These are phyloP conservation scores for Noctuana brunneofusca DNA, from an alignment of 2,888 invertebrate genomes.

Conservation along the genomic window DNA sequence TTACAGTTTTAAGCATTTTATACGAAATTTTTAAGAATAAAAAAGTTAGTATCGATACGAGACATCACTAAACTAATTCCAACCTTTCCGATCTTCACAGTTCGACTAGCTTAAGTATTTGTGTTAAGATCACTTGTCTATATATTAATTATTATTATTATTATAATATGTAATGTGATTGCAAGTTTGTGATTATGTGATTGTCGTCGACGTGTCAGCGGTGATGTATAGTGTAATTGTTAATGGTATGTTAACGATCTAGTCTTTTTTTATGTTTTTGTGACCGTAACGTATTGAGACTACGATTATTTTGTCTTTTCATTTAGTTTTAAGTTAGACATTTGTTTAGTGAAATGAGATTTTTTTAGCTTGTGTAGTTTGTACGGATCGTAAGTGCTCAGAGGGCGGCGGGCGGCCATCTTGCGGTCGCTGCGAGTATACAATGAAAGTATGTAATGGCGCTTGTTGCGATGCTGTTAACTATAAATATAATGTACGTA, in stretches of 20 bases:
- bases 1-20: too few species aligned
- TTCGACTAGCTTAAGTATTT: slow-evolving; percentile 4
- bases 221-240: slow-evolving; percentile 36
- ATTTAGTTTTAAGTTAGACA: slow-evolving; percentile 40
- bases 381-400: slow-evolving; percentile 14
- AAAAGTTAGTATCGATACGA: background rate
- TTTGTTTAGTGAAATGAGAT: slow-evolving; percentile 45
- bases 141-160: slow-evolving; percentile 5
- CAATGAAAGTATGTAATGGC: slow-evolving; percentile 19
- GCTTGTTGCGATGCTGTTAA: slow-evolving; percentile 23
- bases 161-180: slow-evolving; percentile 45
- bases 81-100: background rate
- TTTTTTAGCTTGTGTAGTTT: slow-evolving; percentile 37
- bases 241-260: slow-evolving; percentile 68
- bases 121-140: slow-evolving; percentile 12
- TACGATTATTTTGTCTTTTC: slow-evolving; percentile 49
- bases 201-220: slow-evolving; percentile 47
- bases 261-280: slow-evolving; percentile 70
- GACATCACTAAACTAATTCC: too few species aligned
- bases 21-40: too few species aligned
- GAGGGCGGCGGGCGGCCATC: slow-evolving; percentile 35
- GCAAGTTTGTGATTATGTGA: slow-evolving; percentile 48
- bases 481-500: slow-evolving; percentile 25
- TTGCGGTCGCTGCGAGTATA: slow-evolving; percentile 22
- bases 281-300: slow-evolving; percentile 67